phyloP scores from a whole-genome alignment of 2,888 invertebrate genomes.

The Amphipyra tragopoginis region DNA sequence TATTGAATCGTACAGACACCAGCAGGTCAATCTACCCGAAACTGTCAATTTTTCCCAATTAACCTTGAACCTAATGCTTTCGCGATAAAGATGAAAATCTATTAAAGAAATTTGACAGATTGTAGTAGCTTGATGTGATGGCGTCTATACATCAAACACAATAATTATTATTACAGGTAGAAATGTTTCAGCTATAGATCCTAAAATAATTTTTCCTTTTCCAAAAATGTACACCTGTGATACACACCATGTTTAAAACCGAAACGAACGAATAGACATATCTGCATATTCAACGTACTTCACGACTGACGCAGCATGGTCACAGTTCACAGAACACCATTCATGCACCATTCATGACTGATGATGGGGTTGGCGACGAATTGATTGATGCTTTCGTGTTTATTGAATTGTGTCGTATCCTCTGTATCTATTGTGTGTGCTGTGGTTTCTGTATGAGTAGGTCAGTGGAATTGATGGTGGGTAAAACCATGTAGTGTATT shows the following conservation, averaged over 20 bases:
- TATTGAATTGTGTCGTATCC: conserved; percentile 60
- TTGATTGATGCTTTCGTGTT: conserved; percentile 75
- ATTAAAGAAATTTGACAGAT: too few species aligned
- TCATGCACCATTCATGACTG: conserved; percentile 60
- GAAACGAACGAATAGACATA: conserved; percentile 36
- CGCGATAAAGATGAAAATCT: too few species aligned
- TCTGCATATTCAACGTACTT: conserved; percentile 37
- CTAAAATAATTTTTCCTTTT: too few species aligned
- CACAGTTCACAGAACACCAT: conserved; percentile 75
- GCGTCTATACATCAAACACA: too few species aligned
- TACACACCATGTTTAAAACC: conserved; percentile 6
- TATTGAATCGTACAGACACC: too few species aligned
- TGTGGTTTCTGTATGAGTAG: conserved; percentile 44
- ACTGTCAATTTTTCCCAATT: too few species aligned
- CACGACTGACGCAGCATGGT: conserved; percentile 50
- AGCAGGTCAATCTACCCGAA: too few species aligned
- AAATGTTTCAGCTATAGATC: too few species aligned
- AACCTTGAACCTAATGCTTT: too few species aligned
- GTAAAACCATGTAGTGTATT: not conserved
- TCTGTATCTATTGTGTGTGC: conserved; percentile 47
- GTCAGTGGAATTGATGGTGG: conserved; percentile 36
- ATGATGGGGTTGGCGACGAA: conserved; percentile 77
- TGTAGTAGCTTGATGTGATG: too few species aligned
- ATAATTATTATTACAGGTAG: too few species aligned
- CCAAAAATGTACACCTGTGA: too few species aligned